A percentile compares a stretch with the other conserved stretches of the same genome.
These are phyloP conservation scores for Zaprionus ornatus DNA, from an alignment of 1,140 invertebrate species.

Conservation along the genomic window DNA sequence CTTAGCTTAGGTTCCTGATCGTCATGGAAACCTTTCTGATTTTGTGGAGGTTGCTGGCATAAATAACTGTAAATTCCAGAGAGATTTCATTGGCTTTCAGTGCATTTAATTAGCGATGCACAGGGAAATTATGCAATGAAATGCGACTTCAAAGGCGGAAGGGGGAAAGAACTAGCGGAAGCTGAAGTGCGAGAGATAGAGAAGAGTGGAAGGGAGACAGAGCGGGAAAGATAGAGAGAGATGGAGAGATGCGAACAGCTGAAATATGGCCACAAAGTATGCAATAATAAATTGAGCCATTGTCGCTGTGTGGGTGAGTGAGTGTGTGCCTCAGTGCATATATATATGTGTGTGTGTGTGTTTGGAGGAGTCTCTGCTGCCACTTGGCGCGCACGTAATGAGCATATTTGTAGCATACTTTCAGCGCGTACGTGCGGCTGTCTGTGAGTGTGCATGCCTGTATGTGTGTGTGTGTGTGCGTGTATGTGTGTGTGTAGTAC, in stretches of 20 bases:
- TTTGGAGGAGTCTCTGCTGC: slow-evolving; percentile 19
- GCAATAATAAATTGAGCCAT: slow-evolving; percentile 80
- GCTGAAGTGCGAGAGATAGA: background rate
- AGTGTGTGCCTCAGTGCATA: background rate
- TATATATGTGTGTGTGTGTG: background rate
- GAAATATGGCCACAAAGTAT: slow-evolving; percentile 75
- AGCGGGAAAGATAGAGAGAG: background rate
- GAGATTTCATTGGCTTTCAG: background rate
- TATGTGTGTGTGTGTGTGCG: slow-evolving; percentile 15
- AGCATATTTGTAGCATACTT: slow-evolving; percentile 81
- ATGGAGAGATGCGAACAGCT: slow-evolving; percentile 20
- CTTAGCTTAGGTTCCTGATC: background rate
- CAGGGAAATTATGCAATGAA: slow-evolving; percentile 12
- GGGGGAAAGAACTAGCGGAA: background rate
- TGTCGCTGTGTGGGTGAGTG: slow-evolving; percentile 49
- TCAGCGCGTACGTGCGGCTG: slow-evolving; percentile 59
- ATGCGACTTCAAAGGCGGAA: slow-evolving; percentile 14
- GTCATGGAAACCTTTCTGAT: background rate
- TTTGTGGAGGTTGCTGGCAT: background rate
- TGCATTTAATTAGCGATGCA: slow-evolving; percentile 9
- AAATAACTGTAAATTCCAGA: background rate
- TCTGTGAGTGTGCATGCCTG: slow-evolving; percentile 22
- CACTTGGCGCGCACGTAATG: slow-evolving; percentile 73
- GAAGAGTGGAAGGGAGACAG: background rate
- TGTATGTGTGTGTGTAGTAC: background rate